Evolutionary conservation across 2,888 invertebrate species (phyloP), one percentile per base, ranked within the genome.

Genomic region (Loripinus fragilis): DNA sequence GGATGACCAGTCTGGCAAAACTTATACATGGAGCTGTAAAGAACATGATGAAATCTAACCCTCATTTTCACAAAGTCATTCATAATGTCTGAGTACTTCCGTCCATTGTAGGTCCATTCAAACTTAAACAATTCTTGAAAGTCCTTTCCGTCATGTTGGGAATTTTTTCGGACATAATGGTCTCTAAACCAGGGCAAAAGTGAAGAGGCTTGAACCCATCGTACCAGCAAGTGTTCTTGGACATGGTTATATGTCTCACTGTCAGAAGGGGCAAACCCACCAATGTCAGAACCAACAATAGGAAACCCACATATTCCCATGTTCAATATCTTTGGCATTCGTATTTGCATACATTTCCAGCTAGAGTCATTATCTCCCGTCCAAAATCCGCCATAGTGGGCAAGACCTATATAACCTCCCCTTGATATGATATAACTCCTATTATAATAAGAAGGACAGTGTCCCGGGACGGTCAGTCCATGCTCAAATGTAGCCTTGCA

Each of bases 401-500:
- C 55, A 10, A 28, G 55, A 17, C 55, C 55, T 7, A 55, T 5
- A 55, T 55, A 55, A 8, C 55, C 55, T 8, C 55, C 55, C 17
- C 55, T 55, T 3, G 55, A 17, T 55, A 55, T 55, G 55, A 55
- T 55, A 28, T 55, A 55, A 55, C 55, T 55, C 55, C 55, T 23
- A 28, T 55, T 55, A 17, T 55, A 55, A 17, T 55, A 28, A 28
- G 55, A 28, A 12, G 55, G 55, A 28, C 28, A 25, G 28, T 55
- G 55, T 8, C 30, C 55, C 8, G 3, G 3, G 28, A 55, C 28
- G 8, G 55, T 55, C 7, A 55, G 55, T 28, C 55, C 55, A 25
- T 25, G 8, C 20, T 55, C 55, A 17, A 28, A 55, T 25, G 55
- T 55, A 25, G 55, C 23, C 28, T 55, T 55, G 28, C 55, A 55